Evolutionary conservation across 2,797 vertebrate genomes (phyloP).

Genomic region (Typhlichthys subterraneus): DNA sequence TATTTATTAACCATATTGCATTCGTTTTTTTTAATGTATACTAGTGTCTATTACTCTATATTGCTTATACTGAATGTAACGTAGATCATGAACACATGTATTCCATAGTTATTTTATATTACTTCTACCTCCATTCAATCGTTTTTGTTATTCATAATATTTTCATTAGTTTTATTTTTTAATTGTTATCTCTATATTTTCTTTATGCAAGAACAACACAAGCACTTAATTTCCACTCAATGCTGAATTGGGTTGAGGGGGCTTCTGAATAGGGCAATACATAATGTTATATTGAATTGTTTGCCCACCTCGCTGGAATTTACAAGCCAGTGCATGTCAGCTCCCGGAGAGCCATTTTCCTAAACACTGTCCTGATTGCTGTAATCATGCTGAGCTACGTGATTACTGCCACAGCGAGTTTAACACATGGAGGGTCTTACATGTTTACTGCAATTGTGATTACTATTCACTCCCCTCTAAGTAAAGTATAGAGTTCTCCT

Average conservation of each 20-base stretch:
- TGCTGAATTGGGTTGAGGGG: background rate
- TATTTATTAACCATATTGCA: background rate
- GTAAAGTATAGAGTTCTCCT: background rate
- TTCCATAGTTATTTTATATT: background rate
- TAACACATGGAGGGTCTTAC: slow-evolving; percentile 8
- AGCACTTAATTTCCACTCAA: no score
- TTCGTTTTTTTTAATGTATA: no score
- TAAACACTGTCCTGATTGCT: slow-evolving; percentile 30
- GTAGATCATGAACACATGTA: no score
- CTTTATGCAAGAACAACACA: no score
- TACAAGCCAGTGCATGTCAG: slow-evolving; percentile 4
- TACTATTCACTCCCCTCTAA: background rate
- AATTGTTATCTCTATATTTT: slow-evolving; percentile 5
- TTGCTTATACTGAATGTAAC: background rate
- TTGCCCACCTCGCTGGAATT: slow-evolving; percentile 8
- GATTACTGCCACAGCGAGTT: slow-evolving; percentile 26
- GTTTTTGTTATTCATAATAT: no score
- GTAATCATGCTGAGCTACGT: slow-evolving; percentile 16
- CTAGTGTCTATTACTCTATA: no score
- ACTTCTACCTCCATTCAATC: background rate
- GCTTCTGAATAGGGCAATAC: background rate
- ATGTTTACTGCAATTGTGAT: slow-evolving; percentile 10
- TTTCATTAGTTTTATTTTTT: no score
- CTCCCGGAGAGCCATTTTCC: slow-evolving; percentile 22
- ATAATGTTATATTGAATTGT: background rate